These are phyloP conservation scores for Aphis gossypii DNA, from an alignment of 1,140 invertebrate genomes.

Conservation along the genomic window DNA sequence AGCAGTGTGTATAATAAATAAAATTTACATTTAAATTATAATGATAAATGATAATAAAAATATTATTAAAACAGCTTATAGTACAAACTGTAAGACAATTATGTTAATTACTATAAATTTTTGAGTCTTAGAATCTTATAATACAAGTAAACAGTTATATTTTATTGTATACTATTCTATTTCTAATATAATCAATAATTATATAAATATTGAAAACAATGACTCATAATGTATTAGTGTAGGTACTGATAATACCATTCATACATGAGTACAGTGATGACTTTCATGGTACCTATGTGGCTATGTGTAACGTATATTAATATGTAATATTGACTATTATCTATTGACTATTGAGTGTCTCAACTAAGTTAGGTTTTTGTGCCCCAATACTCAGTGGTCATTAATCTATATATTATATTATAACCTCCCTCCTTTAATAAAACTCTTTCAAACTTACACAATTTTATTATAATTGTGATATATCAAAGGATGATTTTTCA, in stretches of 20 bases:
- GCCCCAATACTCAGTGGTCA: no score
- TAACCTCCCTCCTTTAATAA: no score
- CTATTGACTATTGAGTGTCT: background rate
- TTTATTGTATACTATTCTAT: background rate
- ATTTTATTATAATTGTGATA: no score
- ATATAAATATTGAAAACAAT: background rate
- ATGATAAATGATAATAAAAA: background rate
- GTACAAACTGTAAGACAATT: background rate
- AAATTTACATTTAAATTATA: background rate
- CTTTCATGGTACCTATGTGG: background rate
- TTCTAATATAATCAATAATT: background rate
- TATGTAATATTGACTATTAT: no score
- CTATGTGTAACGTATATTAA: no score
- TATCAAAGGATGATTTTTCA: no score
- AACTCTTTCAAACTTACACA: no score
- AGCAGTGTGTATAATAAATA: background rate
- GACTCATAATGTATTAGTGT: background rate
- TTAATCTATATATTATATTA: no score
- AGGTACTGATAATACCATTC: no score
- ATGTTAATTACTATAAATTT: background rate
- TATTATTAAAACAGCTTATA: background rate
- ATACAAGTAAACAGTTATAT: background rate
- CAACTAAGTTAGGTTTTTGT: no score
- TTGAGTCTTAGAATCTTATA: background rate
- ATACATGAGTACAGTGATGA: background rate